Percentiles rank a stretch among this genome's conserved stretches.
These are phyloP conservation scores for Eulemur coronatus DNA, from an alignment of 2,797 vertebrate species.

Conservation along the genomic window DNA sequence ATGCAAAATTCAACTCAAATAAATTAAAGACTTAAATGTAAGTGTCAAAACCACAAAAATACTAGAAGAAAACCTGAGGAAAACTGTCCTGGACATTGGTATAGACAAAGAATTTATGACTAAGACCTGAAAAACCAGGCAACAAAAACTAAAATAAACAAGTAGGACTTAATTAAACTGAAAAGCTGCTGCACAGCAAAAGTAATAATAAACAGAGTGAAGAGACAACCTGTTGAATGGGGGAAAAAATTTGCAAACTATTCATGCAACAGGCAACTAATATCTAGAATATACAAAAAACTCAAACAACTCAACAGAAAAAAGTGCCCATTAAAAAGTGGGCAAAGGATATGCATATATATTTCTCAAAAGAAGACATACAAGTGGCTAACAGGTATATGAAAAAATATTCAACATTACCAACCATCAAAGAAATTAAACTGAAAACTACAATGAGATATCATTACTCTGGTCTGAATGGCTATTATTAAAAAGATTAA, in stretches of 20 bases:
- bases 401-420: background rate
- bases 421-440: background rate
- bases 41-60: background rate
- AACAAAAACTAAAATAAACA: background rate
- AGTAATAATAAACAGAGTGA: background rate
- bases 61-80: background rate
- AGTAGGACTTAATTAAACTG: background rate
- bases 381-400: background rate
- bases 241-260: background rate
- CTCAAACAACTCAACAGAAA: background rate
- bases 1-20: background rate
- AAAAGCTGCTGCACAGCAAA: background rate
- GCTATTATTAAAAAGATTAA: background rate
- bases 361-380: background rate
- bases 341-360: background rate
- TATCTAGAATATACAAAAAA: no score
- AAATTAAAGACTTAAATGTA: background rate
- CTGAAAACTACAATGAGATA: background rate
- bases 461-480: background rate
- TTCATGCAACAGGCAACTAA: background rate
- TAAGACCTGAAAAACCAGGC: background rate
- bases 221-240: background rate
- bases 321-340: background rate
- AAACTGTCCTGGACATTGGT: background rate
- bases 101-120: no score